Percentiles rank a stretch among this genome's conserved stretches.
These are phyloP conservation scores for Baryphthengus martii DNA, from an alignment of 2,113 vertebrate species.

Conservation along the genomic window DNA sequence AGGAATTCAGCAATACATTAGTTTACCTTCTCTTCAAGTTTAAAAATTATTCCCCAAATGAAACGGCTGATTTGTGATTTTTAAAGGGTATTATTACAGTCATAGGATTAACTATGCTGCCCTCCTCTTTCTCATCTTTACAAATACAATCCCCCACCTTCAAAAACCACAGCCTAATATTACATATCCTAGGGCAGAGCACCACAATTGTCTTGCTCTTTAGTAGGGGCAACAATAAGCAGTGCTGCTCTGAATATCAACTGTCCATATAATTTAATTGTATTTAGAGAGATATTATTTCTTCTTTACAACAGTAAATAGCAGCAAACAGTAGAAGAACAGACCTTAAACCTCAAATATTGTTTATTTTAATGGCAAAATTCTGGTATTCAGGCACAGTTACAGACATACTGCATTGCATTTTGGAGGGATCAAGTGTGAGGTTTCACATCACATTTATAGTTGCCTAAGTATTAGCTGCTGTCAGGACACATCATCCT, in stretches of 20 bases:
- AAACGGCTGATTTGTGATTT: not conserved
- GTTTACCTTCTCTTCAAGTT: not conserved
- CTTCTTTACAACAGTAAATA: not conserved
- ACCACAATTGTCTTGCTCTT: not conserved
- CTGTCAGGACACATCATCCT: not conserved
- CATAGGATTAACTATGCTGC: not conserved
- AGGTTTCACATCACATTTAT: not conserved
- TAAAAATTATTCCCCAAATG: not conserved
- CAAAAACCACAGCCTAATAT: not conserved
- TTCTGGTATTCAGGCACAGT: not conserved
- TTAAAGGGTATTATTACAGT: not conserved
- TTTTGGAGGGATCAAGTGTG: not conserved
- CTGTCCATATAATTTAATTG: not conserved
- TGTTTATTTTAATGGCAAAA: not conserved
- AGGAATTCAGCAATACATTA: not conserved
- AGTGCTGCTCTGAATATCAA: not conserved
- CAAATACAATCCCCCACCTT: not conserved
- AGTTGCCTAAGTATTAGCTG: not conserved
- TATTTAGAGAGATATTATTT: not conserved
- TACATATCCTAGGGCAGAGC: not conserved
- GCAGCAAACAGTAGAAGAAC: not conserved
- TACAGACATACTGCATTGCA: not conserved
- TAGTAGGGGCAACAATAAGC: not conserved
- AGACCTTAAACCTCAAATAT: not conserved
- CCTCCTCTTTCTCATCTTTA: not conserved